A percentile compares a stretch with the other conserved stretches of the same genome.
Evolutionary conservation across 2,113 vertebrate species (phyloP).

Genomic region (Gymnobelideus leadbeateri): DNA sequence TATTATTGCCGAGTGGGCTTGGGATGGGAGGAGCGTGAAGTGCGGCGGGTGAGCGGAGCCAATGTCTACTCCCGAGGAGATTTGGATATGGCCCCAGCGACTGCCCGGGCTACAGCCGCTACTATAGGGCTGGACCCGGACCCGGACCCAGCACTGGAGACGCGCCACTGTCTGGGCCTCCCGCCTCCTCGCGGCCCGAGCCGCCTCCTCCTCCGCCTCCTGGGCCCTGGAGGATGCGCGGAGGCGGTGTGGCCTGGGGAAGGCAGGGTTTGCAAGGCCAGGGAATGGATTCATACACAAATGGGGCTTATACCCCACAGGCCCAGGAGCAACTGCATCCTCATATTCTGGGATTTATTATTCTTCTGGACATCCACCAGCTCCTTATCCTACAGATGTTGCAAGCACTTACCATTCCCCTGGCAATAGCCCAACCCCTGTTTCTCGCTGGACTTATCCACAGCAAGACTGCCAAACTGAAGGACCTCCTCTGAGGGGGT

Average conservation of each 20-base stretch:
- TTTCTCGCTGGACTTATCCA: slow-evolving; percentile 82
- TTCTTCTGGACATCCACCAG: slow-evolving; percentile 75
- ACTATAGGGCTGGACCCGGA: slow-evolving; percentile 68
- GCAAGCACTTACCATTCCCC: slow-evolving; percentile 76
- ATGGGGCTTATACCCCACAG: slow-evolving; percentile 83
- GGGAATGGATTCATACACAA: slow-evolving; percentile 85
- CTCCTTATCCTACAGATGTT: slow-evolving; percentile 78
- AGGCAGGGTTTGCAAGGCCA: too few species aligned
- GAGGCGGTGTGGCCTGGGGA: slow-evolving; percentile 75
- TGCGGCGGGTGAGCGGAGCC: slow-evolving; percentile 43
- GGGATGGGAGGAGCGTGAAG: slow-evolving; percentile 72
- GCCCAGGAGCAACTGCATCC: slow-evolving; percentile 66
- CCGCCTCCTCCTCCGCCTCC: slow-evolving; percentile 68
- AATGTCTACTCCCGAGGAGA: slow-evolving; percentile 80
- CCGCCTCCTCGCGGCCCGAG: slow-evolving; percentile 67
- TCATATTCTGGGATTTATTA: slow-evolving; percentile 80
- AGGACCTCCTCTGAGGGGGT: slow-evolving; percentile 74
- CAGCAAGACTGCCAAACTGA: slow-evolving; percentile 78
- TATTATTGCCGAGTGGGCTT: background rate
- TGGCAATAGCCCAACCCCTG: slow-evolving; percentile 70
- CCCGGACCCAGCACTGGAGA: slow-evolving; percentile 53
- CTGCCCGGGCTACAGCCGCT: slow-evolving; percentile 71
- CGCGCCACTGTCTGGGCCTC: slow-evolving; percentile 70
- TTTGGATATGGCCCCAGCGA: slow-evolving; percentile 76
- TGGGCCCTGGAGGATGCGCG: slow-evolving; percentile 70